A percentile compares a stretch with the other conserved stretches of the same genome.
Evolutionary conservation across 1,140 invertebrate genomes (phyloP).

Genomic region (Lanistes nyassanus): DNA sequence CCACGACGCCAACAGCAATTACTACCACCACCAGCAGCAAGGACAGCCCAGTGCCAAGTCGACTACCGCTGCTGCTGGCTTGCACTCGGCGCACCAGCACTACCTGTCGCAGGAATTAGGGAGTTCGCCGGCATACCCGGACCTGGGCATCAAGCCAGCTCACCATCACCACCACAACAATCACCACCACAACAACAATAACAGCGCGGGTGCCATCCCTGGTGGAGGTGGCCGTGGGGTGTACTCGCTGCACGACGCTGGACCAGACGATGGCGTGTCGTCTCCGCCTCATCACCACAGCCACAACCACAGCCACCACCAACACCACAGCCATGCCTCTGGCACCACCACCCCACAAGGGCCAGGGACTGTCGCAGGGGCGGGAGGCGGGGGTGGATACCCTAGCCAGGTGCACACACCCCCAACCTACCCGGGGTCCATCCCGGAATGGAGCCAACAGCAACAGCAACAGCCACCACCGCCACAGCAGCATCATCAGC

Average conservation of each 20-base stretch:
- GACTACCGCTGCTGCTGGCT: not conserved
- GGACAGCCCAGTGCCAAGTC: conserved; percentile 15
- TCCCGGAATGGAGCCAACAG: conserved; percentile 33
- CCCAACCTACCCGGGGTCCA: conserved; percentile 22
- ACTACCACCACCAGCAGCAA: conserved; percentile 12
- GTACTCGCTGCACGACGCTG: no score
- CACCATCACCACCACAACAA: not conserved
- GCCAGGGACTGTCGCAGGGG: not conserved
- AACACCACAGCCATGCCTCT: conserved; percentile 11
- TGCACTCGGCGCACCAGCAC: not conserved
- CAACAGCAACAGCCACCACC: not conserved
- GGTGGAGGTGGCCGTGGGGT: no score
- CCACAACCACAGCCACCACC: not conserved
- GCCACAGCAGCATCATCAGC: conserved; percentile 16
- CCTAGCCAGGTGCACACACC: conserved; percentile 15
- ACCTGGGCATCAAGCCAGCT: conserved; percentile 5
- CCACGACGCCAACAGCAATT: not conserved
- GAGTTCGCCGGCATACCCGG: conserved; percentile 22
- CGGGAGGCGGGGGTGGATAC: conserved; percentile 14
- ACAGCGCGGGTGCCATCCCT: no score
- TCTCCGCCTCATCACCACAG: conserved; percentile 8
- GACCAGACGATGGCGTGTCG: conserved; percentile 12
- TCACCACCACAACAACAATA: no score
- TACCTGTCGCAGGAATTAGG: conserved; percentile 4
- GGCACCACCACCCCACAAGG: not conserved